Evolutionary conservation across 1,140 invertebrate species (phyloP).

Genomic region (Artemia franciscana): DNA sequence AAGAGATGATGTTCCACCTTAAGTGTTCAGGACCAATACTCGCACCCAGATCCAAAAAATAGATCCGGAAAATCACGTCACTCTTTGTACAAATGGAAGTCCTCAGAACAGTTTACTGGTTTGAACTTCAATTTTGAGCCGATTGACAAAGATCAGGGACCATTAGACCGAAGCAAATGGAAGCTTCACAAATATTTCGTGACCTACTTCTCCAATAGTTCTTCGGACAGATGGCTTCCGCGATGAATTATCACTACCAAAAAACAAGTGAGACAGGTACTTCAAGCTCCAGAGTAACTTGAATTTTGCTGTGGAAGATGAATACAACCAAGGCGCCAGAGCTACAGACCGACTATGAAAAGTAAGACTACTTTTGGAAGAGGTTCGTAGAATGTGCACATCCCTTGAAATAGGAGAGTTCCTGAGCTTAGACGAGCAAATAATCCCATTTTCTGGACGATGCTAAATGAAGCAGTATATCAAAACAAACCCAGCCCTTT

Average conservation of each 20-base stretch:
- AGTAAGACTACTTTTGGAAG: constrained; percentile 11
- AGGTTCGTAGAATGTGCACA: constrained; percentile 7
- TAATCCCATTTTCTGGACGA: too few species aligned
- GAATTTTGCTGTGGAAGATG: background rate
- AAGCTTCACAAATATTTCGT: background rate
- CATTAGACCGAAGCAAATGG: background rate
- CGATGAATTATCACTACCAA: background rate
- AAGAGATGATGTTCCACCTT: background rate
- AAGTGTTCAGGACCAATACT: background rate
- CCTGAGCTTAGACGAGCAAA: too few species aligned
- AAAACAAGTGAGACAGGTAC: background rate
- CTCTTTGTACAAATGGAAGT: background rate
- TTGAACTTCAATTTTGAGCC: background rate
- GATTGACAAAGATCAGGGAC: background rate
- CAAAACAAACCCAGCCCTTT: too few species aligned
- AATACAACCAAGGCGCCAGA: background rate
- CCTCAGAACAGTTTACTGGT: background rate
- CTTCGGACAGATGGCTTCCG: background rate
- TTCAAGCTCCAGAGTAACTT: background rate
- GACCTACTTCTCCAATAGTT: background rate
- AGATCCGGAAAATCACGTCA: background rate
- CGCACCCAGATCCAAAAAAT: background rate
- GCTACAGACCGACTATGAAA: constrained; percentile 11
- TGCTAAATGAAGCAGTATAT: too few species aligned
- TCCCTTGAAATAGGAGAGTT: constrained; percentile 4